A percentile compares a stretch with the other conserved stretches of the same genome.
These are phyloP conservation scores for Cichladusa arquata DNA, from an alignment of 2,113 vertebrate species.

Conservation along the genomic window DNA sequence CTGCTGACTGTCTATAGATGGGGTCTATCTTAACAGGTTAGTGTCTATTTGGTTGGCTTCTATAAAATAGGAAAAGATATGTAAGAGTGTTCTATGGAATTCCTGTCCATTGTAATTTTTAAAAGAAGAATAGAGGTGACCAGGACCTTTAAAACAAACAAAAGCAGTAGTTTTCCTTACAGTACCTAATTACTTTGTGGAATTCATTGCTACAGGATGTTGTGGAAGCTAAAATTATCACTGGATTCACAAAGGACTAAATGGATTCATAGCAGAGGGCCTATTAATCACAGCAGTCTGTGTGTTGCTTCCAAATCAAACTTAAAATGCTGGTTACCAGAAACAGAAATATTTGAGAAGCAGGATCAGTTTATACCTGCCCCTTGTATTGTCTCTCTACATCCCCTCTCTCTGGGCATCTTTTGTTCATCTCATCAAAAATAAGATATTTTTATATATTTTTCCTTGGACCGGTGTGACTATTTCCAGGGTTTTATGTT, in stretches of 20 bases:
- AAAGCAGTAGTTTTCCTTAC: not conserved
- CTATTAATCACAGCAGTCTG: not conserved
- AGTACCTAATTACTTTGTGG: not conserved
- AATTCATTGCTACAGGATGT: constrained; percentile 6
- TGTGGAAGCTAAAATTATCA: constrained; percentile 42
- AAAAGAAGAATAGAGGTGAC: not conserved
- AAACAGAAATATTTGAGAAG: not conserved
- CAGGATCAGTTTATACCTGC: not conserved
- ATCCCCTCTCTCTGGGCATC: not conserved
- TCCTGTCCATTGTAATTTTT: not conserved
- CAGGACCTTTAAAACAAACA: not conserved
- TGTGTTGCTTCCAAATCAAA: not conserved
- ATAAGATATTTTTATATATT: not conserved
- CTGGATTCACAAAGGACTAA: constrained; percentile 21
- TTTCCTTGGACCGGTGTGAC: not conserved
- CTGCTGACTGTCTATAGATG: not conserved
- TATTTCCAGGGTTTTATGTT: not conserved
- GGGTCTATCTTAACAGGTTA: not conserved
- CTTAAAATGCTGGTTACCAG: not conserved
- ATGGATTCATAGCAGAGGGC: not conserved
- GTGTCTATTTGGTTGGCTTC: not conserved
- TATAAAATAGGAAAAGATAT: not conserved
- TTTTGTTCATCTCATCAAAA: not conserved
- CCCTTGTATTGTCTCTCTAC: not conserved
- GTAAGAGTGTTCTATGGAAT: not conserved